These are phyloP conservation scores for Resseliella maxima DNA, from an alignment of 2,888 invertebrate species.

Conservation along the genomic window DNA sequence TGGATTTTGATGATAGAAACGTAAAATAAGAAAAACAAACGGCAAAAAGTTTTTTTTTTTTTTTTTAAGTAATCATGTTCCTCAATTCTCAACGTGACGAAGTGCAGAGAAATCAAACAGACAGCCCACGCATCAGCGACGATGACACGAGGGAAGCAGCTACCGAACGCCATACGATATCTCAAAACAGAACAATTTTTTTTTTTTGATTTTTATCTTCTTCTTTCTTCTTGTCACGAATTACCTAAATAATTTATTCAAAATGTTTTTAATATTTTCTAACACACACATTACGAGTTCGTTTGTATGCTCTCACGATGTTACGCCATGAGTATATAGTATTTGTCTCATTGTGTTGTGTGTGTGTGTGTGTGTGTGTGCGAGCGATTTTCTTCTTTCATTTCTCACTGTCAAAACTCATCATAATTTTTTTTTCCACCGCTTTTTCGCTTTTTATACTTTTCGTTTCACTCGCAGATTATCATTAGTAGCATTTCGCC, in stretches of 20 bases:
- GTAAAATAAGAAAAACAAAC: slow-evolving; percentile 45
- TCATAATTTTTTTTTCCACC: neutral
- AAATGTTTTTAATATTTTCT: slow-evolving; percentile 37
- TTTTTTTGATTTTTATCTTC: no score
- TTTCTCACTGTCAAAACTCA: slow-evolving; percentile 32
- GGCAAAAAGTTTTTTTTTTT: no score
- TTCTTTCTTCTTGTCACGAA: no score
- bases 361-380: neutral
- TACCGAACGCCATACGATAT: neutral
- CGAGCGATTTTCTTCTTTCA: neutral
- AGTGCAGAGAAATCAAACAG: slow-evolving; percentile 48
- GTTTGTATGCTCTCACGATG: neutral
- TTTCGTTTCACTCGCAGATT: neutral
- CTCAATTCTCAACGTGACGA: slow-evolving; percentile 46
- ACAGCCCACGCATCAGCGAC: neutral
- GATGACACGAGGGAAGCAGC: neutral
- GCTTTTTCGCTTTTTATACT: neutral
- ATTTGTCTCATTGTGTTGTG: neutral
- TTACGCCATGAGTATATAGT: neutral
- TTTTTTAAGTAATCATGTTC: slow-evolving; percentile 50
- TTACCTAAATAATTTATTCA: slow-evolving; percentile 55
- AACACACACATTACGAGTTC: slow-evolving; percentile 21
- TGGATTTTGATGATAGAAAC: slow-evolving; percentile 30
- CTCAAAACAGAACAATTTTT: slow-evolving; percentile 9
- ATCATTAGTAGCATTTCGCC: slow-evolving; percentile 18